phyloP scores from a whole-genome alignment of 2,113 vertebrate species.

The Prunella fulvescens region DNA sequence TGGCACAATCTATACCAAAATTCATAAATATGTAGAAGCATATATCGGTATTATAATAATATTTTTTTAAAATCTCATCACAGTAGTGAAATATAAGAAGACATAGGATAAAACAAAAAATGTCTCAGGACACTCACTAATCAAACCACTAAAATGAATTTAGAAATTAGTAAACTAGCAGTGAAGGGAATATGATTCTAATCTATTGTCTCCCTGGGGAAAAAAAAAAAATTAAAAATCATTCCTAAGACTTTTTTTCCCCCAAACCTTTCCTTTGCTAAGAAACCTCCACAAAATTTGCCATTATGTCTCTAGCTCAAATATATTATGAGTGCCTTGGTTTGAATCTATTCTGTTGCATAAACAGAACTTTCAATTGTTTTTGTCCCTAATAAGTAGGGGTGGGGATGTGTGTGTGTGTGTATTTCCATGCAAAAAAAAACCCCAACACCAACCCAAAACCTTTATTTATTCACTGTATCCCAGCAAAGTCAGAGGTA shows the following conservation, averaged over 20 bases:
- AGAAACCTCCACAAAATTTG: neutral
- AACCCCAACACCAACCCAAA: neutral
- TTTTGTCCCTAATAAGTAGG: neutral
- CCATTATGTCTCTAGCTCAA: neutral
- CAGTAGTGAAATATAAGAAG: neutral
- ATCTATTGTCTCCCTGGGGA: neutral
- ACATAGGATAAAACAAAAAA: neutral
- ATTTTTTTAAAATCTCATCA: accelerated
- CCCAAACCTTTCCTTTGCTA: neutral
- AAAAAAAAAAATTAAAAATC: neutral
- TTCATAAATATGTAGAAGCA: neutral
- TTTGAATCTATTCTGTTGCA: neutral
- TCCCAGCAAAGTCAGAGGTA: neutral
- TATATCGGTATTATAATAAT: neutral
- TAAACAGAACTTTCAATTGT: neutral
- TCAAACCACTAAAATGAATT: neutral
- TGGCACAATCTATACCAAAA: neutral
- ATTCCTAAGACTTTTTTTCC: neutral
- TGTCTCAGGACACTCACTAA: neutral
- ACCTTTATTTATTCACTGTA: neutral
- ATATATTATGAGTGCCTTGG: neutral
- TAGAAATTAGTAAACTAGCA: neutral
- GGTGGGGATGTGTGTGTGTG: accelerated
- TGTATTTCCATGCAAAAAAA: neutral
- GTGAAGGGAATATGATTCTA: neutral